These are phyloP conservation scores for Toxotes lorentzi DNA, from an alignment of 2,797 vertebrate species.

Conservation along the genomic window DNA sequence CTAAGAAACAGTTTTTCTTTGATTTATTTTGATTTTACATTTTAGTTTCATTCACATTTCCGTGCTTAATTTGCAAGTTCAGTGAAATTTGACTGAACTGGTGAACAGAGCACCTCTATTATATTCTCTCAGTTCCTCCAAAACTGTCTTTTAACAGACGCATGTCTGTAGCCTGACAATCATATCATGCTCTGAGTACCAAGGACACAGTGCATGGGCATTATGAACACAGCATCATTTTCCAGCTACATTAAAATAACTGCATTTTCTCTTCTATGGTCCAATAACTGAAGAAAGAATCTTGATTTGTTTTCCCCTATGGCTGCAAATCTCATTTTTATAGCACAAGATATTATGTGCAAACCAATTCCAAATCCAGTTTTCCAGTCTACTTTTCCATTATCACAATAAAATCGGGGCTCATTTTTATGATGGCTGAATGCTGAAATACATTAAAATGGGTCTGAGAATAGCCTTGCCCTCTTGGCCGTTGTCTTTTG, in stretches of 20 bases:
- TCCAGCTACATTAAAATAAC: conserved; percentile 81
- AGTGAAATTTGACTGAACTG: conserved; percentile 2
- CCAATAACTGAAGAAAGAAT: conserved; percentile 82
- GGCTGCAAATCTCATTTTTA: conserved; percentile 84
- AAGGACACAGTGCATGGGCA: conserved; percentile 62
- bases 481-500: conserved; percentile 82
- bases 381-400: conserved; percentile 83
- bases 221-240: conserved; percentile 68
- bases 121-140: conserved; percentile 30
- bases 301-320: conserved; percentile 83
- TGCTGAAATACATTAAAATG: conserved; percentile 83
- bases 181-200: conserved; percentile 50
- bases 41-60: conserved; percentile 18
- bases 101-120: background rate
- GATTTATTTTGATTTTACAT: conserved; percentile 1
- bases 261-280: conserved; percentile 83
- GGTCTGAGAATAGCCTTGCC: conserved; percentile 74
- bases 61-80: conserved; percentile 9
- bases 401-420: conserved; percentile 85
- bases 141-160: conserved; percentile 37
- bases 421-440: conserved; percentile 79
- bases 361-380: conserved; percentile 85
- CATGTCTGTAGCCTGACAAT: conserved; percentile 57
- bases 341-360: conserved; percentile 81
- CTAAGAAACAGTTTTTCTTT: background rate